Conservation (phyloP, 2,797 vertebrate species). For the Eutrigla gurnardus region DNA sequence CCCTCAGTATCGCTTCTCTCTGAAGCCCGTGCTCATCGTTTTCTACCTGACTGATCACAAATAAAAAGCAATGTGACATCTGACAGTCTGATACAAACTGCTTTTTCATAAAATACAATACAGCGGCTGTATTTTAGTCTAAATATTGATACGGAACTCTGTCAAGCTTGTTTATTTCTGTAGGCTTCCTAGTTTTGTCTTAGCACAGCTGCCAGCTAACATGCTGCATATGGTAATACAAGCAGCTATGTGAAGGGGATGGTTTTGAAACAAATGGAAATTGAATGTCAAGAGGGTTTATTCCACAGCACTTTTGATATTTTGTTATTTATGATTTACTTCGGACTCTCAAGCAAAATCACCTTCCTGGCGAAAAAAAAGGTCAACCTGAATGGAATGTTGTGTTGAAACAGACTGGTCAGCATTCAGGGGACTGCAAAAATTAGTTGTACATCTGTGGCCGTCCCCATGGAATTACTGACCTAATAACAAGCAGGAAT, state of each 20-base stretch:
- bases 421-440: constrained; percentile 59
- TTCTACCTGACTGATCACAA: constrained; percentile 79
- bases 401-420: constrained; percentile 53
- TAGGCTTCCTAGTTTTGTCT: constrained; percentile 46
- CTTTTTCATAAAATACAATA: constrained; percentile 28
- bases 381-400: constrained; percentile 43
- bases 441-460: constrained; percentile 70
- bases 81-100: constrained; percentile 62
- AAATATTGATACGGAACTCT: constrained; percentile 35
- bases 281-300: constrained; percentile 21
- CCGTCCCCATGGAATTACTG: constrained; percentile 70
- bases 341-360: constrained; percentile 21
- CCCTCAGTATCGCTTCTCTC: constrained; percentile 60
- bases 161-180: constrained; percentile 43
- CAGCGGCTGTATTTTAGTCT: constrained; percentile 28
- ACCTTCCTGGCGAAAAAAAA: neutral
- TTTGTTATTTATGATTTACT: constrained; percentile 40
- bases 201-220: constrained; percentile 62
- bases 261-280: constrained; percentile 43
- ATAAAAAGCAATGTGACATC: constrained; percentile 77
- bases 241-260: constrained; percentile 41
- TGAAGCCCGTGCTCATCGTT: constrained; percentile 63
- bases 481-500: constrained; percentile 78
- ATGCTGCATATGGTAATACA: constrained; percentile 61
- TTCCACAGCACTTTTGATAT: neutral